phyloP scores from a whole-genome alignment of 2,888 invertebrate species.

The Macrosoma leucophasiata region DNA sequence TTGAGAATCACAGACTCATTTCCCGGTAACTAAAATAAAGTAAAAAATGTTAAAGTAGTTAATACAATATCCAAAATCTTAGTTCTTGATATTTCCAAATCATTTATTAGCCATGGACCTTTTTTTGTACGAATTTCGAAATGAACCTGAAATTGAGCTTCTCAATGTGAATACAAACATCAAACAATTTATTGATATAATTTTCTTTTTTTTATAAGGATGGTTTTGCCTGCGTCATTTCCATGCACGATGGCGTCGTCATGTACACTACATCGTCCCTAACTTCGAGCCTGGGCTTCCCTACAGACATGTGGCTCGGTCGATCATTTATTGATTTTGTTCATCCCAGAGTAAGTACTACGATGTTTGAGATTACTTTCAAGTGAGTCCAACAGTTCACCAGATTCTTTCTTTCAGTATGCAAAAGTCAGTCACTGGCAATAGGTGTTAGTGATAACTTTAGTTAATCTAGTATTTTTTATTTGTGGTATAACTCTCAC shows the following conservation, averaged over 20 bases:
- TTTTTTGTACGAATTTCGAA: no score
- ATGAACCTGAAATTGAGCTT: no score
- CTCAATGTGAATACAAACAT: no score
- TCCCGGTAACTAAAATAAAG: no score
- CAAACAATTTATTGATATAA: not conserved
- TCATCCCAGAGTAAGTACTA: conserved; percentile 80
- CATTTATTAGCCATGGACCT: no score
- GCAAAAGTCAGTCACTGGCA: not conserved
- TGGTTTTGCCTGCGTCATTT: conserved; percentile 86
- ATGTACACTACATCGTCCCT: conserved; percentile 83
- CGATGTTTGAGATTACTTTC: not conserved
- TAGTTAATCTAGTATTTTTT: no score
- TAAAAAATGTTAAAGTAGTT: no score
- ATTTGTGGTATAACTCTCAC: no score
- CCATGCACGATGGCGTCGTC: conserved; percentile 88
- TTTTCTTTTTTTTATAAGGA: conserved; percentile 61
- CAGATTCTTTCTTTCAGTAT: not conserved
- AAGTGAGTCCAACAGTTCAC: not conserved
- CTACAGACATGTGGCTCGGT: conserved; percentile 90
- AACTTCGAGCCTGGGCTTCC: conserved; percentile 82
- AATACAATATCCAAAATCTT: no score
- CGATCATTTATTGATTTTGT: conserved; percentile 91
- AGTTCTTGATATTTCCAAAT: no score
- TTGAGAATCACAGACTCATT: no score
- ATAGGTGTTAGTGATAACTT: no score